Percentiles rank a stretch among this genome's conserved stretches.
Conservation (phyloP, 2,113 vertebrate species). For the Leucosticte australis region DNA sequence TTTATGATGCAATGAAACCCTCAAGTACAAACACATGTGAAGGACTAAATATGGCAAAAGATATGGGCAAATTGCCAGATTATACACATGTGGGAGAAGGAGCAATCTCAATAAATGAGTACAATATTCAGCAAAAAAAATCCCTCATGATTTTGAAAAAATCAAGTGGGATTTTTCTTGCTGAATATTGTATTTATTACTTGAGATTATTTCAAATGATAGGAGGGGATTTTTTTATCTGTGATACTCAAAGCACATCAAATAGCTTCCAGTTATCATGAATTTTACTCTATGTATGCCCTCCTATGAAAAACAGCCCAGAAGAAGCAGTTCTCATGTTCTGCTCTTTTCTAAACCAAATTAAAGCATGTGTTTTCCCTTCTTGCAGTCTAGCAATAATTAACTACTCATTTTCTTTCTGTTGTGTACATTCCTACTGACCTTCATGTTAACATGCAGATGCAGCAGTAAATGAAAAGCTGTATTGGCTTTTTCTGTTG, state of each 20-base stretch:
- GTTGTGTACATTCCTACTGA: slow-evolving; percentile 58
- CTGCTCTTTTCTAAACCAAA: slow-evolving; percentile 1
- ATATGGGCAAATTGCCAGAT: not conserved
- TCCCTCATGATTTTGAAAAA: not conserved
- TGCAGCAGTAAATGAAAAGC: slow-evolving; percentile 28
- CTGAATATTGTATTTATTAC: not conserved
- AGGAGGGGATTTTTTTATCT: not conserved
- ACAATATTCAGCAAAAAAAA: not conserved
- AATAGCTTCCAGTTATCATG: fast-evolving
- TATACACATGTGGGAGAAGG: not conserved
- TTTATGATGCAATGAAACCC: not conserved
- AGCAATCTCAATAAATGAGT: not conserved
- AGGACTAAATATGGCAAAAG: not conserved
- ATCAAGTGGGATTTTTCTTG: not conserved
- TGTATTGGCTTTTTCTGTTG: not conserved
- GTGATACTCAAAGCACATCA: not conserved
- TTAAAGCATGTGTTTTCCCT: not conserved
- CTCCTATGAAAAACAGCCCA: not conserved
- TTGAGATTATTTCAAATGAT: not conserved
- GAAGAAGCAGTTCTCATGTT: not conserved
- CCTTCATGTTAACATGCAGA: slow-evolving; percentile 40
- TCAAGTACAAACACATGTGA: not conserved
- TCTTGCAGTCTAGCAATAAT: slow-evolving; percentile 60
- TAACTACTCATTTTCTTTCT: slow-evolving; percentile 58
- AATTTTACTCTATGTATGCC: not conserved